Base-by-base conservation (phyloP, 1,140 invertebrate genomes). In the Manduca sexta region DNA sequence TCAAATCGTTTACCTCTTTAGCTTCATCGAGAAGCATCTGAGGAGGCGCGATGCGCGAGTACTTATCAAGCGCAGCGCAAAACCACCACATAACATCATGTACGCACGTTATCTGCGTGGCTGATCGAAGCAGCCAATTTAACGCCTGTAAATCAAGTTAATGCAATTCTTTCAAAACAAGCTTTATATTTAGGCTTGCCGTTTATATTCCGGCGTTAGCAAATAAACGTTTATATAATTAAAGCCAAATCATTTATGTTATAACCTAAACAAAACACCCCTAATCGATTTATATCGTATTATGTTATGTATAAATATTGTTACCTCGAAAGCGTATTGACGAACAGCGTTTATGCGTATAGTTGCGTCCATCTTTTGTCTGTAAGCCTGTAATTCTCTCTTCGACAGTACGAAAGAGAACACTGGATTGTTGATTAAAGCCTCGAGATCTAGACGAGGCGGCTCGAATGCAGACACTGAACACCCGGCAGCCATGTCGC, bases 31-130 rank as follows among this genome's bases (percentile, higher is more conserved):
- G n/a, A 3, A 52, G 13, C 1, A 47, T 43, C 1, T 68, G 56
- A 4, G 69, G 54, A 0, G 69, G 69, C 18, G 66, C 63, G 7
- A 74, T 64, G 11, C 61, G 42, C 1, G 76, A 65, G 48, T 73
- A 84, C 47, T 81, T 74, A 8, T 84, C 73, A 6, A 87, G 66
- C 1, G 81, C 72, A 40, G 67, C 63, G 38, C 72, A 79, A 53
- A 98, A 97, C 94, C 95, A 98, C 97, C 97, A 98, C 52, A 98
- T 89, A 0, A 98, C 86, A 79, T 98, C 97, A 69, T 98, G 97
- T 6, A 98, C 87, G 74, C 93, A 95, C 5, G 92, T 92, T 4
- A 96, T 93, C 76, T 97, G 95, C 0, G 95, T 97, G 1, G 98
- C 95, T 50, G 92, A 95, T 53, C 95, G 89, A 2, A 99, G 86